Conservation (phyloP, 2,797 vertebrate genomes). For the Fratercula arctica region DNA sequence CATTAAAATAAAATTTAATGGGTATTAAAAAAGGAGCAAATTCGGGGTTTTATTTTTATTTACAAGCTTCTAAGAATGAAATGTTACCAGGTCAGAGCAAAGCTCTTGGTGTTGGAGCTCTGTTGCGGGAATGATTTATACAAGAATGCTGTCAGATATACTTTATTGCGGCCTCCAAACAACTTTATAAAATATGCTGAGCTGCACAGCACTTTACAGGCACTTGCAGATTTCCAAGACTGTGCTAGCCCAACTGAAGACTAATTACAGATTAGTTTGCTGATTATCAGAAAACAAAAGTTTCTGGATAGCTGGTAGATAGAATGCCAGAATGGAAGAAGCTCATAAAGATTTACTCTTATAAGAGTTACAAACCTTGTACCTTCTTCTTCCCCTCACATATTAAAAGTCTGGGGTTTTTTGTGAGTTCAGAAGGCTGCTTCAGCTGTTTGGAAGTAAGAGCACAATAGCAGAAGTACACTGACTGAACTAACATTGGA, state of each 20-base stretch:
- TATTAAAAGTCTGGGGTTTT: rapidly evolving
- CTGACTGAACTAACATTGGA: background rate
- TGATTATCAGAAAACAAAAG: conserved; percentile 3
- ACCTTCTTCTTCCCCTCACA: background rate
- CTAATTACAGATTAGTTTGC: background rate
- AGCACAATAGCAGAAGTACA: background rate
- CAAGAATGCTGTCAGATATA: background rate
- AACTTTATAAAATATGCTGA: conserved; percentile 1
- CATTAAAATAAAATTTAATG: background rate
- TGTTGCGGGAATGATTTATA: background rate
- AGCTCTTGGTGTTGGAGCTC: background rate
- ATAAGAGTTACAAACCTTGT: background rate
- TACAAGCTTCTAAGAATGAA: background rate
- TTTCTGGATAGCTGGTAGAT: background rate
- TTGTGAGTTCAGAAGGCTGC: background rate
- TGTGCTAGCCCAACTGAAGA: background rate
- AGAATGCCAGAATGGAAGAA: background rate
- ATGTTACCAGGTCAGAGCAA: background rate
- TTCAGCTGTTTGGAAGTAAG: background rate
- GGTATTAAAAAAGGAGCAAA: background rate
- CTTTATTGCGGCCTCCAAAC: background rate
- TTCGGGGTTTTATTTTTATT: background rate
- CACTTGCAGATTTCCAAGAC: background rate
- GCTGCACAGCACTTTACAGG: background rate
- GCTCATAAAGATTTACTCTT: background rate